Percentiles rank a stretch among this genome's conserved stretches.
Evolutionary conservation across 2,797 vertebrate species (phyloP).

Genomic region (Tachyglossus aculeatus): DNA sequence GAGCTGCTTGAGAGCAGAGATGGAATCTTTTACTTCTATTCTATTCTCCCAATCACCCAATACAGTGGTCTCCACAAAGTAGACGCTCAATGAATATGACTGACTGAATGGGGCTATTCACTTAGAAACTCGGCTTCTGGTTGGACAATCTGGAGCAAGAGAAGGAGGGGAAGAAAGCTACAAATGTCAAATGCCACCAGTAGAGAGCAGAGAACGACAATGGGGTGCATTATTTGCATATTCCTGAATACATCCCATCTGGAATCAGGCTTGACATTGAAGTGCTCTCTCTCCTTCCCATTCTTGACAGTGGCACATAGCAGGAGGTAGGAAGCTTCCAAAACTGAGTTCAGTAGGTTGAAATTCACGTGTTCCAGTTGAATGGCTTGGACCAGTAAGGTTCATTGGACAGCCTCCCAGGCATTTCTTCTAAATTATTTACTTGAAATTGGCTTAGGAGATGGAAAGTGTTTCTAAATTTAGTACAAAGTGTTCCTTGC

Average conservation of each 20-base stretch:
- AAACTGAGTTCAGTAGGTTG: fast-evolving
- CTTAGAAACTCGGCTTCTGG: too few species aligned
- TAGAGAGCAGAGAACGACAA: too few species aligned
- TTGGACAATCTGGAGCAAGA: too few species aligned
- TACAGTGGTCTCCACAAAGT: too few species aligned
- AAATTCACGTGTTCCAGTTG: constrained; percentile 26
- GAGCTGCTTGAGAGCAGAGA: too few species aligned
- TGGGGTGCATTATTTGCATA: too few species aligned
- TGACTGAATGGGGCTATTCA: too few species aligned
- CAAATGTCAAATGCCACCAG: neutral
- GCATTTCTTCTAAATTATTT: constrained; percentile 3
- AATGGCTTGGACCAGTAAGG: constrained; percentile 2
- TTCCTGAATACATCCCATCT: neutral
- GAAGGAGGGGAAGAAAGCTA: too few species aligned
- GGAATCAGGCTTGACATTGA: neutral
- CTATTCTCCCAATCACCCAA: too few species aligned
- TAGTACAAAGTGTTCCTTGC: constrained; percentile 12
- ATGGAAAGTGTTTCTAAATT: constrained; percentile 53
- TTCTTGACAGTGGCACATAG: constrained; percentile 2
- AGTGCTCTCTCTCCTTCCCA: neutral
- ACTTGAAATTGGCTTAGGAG: constrained; percentile 37
- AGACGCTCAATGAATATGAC: too few species aligned
- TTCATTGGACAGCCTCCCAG: constrained; percentile 19
- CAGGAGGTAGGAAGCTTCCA: neutral
- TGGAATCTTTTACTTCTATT: too few species aligned